Evolutionary conservation across 2,113 vertebrate species (phyloP), one percentile per base, ranked within the genome.

Genomic region (Callipepla californica): DNA sequence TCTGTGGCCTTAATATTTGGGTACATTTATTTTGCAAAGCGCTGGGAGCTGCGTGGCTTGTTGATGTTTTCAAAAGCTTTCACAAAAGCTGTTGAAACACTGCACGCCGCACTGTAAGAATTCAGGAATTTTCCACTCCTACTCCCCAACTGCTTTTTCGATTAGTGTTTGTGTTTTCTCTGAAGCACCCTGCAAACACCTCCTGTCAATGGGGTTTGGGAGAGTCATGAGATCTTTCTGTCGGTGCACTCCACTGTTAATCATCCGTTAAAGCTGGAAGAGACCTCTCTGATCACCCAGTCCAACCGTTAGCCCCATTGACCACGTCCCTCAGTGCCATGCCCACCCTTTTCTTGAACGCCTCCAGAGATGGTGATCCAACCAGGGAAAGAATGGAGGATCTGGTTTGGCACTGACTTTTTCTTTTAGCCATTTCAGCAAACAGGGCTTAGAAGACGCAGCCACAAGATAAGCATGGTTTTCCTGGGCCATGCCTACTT

Each of bases 111-210:
- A 76, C 6, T 2, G 76, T 88, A 61, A 68, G 93, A 85, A 88
- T 90, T 96, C 44, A 85, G 94, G 94, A 93, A 95, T 95, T 96
- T 97, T 96, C 95, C 89, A 79, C 83, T 95, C 96, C 93, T 61
- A 65, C 94, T 92, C 85, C 87, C 89, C 87, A 90, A 18, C 87
- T 92, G 92, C 13, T 87, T 87, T 90, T 93, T 19, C 30, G 68
- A 80, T 83, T 40, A 80, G 75, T 80, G 72, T 77, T 91, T 85
- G 44, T 92, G 79, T 93, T 92, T 92, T 80, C 70, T 95, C 45
- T 73, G 2, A 81, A 73, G 92, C 72, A 70, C 63, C 87, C 88
- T 87, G 80, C 89, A 75, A 95, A 81, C 30, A 11, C n/a, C 76
- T 73, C 63, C 65, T 85, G 65, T 40, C 80, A 82, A 9, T 19